Evolutionary conservation across 2,113 vertebrate genomes (phyloP).

Genomic region (Lathamus discolor): DNA sequence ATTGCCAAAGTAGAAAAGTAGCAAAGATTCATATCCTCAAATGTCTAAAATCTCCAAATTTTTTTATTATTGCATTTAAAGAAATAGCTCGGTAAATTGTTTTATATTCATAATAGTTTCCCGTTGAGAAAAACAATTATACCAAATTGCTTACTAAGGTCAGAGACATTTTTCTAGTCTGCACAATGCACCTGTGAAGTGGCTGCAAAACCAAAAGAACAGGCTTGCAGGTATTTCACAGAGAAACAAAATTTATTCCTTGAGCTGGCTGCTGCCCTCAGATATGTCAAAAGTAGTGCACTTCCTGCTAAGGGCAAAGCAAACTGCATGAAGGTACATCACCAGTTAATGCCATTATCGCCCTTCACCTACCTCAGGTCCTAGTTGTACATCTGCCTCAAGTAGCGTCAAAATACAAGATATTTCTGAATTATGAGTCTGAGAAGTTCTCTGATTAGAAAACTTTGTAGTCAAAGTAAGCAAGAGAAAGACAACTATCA

Average conservation of each 20-base stretch:
- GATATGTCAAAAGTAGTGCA: rapidly evolving
- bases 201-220: not conserved
- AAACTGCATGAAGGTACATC: not conserved
- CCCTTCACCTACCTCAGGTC: rapidly evolving
- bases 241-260: not conserved
- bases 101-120: not conserved
- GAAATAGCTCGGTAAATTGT: not conserved
- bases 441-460: not conserved
- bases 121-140: not conserved
- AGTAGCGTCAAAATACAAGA: not conserved
- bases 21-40: not conserved
- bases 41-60: not conserved
- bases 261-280: not conserved
- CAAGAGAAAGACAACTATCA: not conserved
- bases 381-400: not conserved
- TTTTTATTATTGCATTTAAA: not conserved
- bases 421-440: not conserved
- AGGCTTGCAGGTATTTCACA: not conserved
- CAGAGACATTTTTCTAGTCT: not conserved
- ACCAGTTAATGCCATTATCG: rapidly evolving
- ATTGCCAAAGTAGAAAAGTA: not conserved
- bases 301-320: not conserved
- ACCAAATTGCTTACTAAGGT: not conserved
- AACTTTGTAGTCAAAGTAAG: not conserved
- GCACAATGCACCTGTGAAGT: not conserved